Base-by-base conservation (phyloP, 2,797 vertebrate species). In the Pelodytes ibericus region DNA sequence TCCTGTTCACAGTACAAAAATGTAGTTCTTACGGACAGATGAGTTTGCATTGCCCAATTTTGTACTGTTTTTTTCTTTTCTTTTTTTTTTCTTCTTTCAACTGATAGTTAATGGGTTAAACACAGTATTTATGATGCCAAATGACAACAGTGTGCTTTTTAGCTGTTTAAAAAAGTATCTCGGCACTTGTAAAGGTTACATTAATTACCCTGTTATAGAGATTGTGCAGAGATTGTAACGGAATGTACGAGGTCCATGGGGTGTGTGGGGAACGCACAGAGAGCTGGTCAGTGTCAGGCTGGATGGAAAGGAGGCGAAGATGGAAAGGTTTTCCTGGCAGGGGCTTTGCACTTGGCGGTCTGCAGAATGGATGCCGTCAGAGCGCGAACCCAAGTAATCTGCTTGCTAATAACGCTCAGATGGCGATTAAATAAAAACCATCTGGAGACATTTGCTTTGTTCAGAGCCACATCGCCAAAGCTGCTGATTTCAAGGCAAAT, bases 401-500 rank as follows among this genome's bases (percentile, higher is more conserved):
- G 75, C 83, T 70, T 64, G 71, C 65, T 80, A 20, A 84, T 76
- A 74, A 66, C 82, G 83, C 82, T 86, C 82, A 85, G 81, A 83
- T 88, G 88, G 81, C 26, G 69, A 31, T 68, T 92, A 91, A 90
- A 82, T 72, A 81, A 86, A 53, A 94, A 91, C 88, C 93, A 95
- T 93, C 84, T 95, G 92, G 89, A 91, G 86, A 80, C 83, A 1
- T 77, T 74, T 80, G 64, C 68, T 83, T 80, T 82, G 70, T 83
- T 88, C 87, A 82, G 82, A 92, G 85, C 84, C 86, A 44, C 71
- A 86, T 89, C 84, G 86, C 86, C 65, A 88, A 89, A 91, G 89
- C 84, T 86, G 80, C 86, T 88, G 91, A 90, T 90, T 94, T 92
- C 82, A 89, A 89, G 89, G 90, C 87, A 93, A 93, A 94, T 90